A percentile compares a stretch with the other conserved stretches of the same genome.
Evolutionary conservation across 2,797 vertebrate species (phyloP).

Genomic region (Helarctos malayanus): DNA sequence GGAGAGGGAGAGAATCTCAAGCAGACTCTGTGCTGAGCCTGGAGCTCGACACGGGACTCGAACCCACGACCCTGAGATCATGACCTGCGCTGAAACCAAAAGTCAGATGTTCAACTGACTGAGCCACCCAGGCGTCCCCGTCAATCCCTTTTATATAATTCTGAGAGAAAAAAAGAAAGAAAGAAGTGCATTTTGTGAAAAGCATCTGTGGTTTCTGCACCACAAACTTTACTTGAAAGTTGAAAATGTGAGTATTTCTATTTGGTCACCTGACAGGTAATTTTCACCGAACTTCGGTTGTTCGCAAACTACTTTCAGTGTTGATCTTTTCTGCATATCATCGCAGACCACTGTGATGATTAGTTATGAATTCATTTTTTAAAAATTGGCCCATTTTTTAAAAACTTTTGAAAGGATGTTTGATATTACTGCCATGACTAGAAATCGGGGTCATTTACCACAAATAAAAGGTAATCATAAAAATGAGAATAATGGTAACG

Average conservation of each 20-base stretch:
- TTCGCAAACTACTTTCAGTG: not conserved
- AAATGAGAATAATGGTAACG: not conserved
- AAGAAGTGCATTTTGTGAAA: not conserved
- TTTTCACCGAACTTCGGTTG: not conserved
- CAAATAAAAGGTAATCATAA: not conserved
- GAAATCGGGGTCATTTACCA: conserved; percentile 32
- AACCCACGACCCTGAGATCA: not conserved
- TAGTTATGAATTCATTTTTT: not conserved
- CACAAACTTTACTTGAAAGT: conserved; percentile 9
- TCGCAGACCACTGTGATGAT: not conserved
- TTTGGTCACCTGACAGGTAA: not conserved
- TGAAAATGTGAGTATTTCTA: not conserved
- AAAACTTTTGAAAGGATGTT: conserved; percentile 43
- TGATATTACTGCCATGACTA: not conserved
- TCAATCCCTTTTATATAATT: conserved; percentile 34
- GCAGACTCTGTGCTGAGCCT: not conserved
- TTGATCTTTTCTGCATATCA: not conserved
- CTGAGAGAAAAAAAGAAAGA: not conserved
- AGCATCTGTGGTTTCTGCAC: not conserved
- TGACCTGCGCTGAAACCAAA: not conserved
- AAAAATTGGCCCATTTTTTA: not conserved
- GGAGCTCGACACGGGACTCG: not conserved
- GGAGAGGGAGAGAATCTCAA: not conserved
- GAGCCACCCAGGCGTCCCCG: not conserved
- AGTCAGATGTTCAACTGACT: not conserved